Evolutionary conservation across 2,888 invertebrate species (phyloP), one percentile per base, ranked within the genome.

Genomic region (Caenorhabditis sp.): DNA sequence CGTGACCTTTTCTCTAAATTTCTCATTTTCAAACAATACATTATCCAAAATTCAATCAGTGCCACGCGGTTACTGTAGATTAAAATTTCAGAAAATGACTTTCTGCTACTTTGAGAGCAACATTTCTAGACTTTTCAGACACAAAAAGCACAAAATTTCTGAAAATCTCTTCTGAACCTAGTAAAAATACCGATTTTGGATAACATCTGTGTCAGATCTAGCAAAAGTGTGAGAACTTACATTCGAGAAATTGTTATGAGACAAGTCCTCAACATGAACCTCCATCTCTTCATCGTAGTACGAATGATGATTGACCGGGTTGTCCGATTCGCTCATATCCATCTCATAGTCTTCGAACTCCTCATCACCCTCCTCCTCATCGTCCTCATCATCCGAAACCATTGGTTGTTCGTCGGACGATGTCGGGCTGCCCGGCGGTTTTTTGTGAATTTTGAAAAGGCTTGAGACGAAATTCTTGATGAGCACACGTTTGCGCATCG

Each of bases 401-500:
- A 17, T 53, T 4, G 21, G 8, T 27, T 24, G 23, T n/a, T 26
- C 55, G n/a, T 12, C 24, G 1, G 26, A 24, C 23, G 55, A 26
- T 17, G 26, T 21, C 53, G 53, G n/a, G 21, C 21, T 4, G 21
- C 23, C 10, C 3, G 21, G 4, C 6, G 68, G 58, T 27, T 67
- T 75, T 58, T 75, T 75, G 23, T 63, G 75, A 58, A 75, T 69
- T 54, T 73, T 75, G 69, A 78, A 70, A 54, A 80, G 58, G 54
- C 78, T 76, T 21, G 76, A 71, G 23, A 80, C 78, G 53, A 80
- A 80, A 70, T 80, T 80, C 62, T 78, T 78, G 66, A 80, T 76
- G 10, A 80, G 69, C n/a, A 80, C 80, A 53, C 80, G 21, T 27
- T 80, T 80, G 49, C 82, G 36, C 82, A 82, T 82, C 19, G 80